phyloP scores from a whole-genome alignment of 2,113 vertebrate genomes.

The Corythornis madagascariensis region DNA sequence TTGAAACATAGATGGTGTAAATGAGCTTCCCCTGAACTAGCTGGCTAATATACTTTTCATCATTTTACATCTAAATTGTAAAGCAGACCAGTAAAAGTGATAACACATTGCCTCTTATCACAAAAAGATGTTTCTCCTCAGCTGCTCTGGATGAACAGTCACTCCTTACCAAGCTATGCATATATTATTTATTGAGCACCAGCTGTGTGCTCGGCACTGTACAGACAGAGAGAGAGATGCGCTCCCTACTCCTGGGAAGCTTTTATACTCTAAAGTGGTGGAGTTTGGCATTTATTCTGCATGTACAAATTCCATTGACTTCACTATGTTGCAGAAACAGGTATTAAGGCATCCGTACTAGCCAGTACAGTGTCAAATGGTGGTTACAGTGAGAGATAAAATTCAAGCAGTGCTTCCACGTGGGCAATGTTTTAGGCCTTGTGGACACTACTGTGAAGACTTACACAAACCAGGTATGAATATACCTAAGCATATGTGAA shows the following conservation, averaged over 20 bases:
- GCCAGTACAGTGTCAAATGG: neutral
- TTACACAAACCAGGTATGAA: neutral
- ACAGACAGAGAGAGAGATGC: neutral
- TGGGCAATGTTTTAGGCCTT: neutral
- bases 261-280: neutral
- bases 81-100: constrained; percentile 16
- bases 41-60: constrained; percentile 3
- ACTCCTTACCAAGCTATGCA: constrained; percentile 2
- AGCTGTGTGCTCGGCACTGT: constrained; percentile 23
- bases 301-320: constrained; percentile 19
- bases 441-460: neutral
- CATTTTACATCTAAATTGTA: constrained; percentile 19
- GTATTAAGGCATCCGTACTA: neutral
- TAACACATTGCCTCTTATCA: neutral
- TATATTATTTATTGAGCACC: constrained; percentile 60
- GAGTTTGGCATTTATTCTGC: constrained; percentile 4
- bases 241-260: constrained; percentile 6
- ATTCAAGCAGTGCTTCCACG: neutral
- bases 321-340: neutral
- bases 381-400: neutral
- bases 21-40: neutral
- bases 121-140: constrained; percentile 20
- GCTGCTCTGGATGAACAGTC: neutral
- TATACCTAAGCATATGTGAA: neutral
- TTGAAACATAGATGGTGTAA: constrained; percentile 39